phyloP scores from a whole-genome alignment of 2,113 vertebrate species.

The Rattus norvegicus region GRCr8 NC_086020.1:114688001-114688500 shows the following conservation, averaged over 20 bases:
- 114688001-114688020: background rate
- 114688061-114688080: constrained; percentile 88
- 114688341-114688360: background rate
- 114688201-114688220: constrained; percentile 41
- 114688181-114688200: background rate
- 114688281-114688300: background rate
- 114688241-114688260: constrained; percentile 13
- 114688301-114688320: background rate
- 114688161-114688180: background rate
- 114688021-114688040: constrained; percentile 18
- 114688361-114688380: background rate
- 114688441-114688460: background rate
- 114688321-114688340: background rate
- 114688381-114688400: constrained; percentile 27
- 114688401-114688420: background rate
- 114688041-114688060: constrained; percentile 90
- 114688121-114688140: background rate
- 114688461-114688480: background rate
- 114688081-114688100: constrained; percentile 87
- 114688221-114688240: background rate
- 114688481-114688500: constrained; percentile 12
- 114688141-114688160: background rate
- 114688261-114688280: background rate
- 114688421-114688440: constrained; percentile 41
- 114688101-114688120: constrained; percentile 89